Evolutionary conservation across 2,113 vertebrate genomes (phyloP).

Genomic region (Daubentonia madagascariensis): DNA sequence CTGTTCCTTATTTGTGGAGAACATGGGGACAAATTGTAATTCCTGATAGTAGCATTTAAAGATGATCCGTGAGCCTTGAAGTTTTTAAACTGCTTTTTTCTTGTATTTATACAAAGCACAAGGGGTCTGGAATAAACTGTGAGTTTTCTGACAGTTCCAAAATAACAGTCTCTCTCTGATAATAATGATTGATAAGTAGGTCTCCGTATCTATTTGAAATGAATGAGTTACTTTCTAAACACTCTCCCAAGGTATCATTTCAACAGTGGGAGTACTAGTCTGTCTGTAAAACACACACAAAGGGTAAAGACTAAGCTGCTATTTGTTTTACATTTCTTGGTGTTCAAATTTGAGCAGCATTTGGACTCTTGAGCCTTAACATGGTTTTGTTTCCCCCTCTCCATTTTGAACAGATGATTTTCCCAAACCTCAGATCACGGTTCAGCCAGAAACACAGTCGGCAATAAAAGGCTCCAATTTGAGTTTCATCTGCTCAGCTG

Average conservation of each 20-base stretch:
- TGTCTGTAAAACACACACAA: not conserved
- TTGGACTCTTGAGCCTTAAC: not conserved
- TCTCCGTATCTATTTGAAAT: not conserved
- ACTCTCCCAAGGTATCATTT: not conserved
- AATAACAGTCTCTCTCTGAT: conserved; percentile 64
- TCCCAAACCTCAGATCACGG: conserved; percentile 97
- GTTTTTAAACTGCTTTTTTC: not conserved
- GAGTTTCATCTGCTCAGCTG: conserved; percentile 95
- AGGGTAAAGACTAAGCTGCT: not conserved
- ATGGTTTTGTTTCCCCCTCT: conserved; percentile 37
- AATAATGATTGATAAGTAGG: not conserved
- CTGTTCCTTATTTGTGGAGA: not conserved
- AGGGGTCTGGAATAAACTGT: not conserved
- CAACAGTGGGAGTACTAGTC: not conserved
- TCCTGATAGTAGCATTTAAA: not conserved
- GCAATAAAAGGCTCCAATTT: conserved; percentile 94
- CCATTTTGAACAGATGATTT: conserved; percentile 91
- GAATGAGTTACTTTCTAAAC: not conserved
- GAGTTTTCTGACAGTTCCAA: not conserved
- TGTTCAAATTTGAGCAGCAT: not conserved
- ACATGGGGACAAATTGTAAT: not conserved
- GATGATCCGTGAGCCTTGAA: not conserved
- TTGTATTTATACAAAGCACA: not conserved
- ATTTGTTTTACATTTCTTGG: not conserved
- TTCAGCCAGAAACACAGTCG: conserved; percentile 96